These are phyloP conservation scores for Spheniscus humboldti DNA, from an alignment of 2,797 vertebrate genomes.

Conservation along the genomic window DNA sequence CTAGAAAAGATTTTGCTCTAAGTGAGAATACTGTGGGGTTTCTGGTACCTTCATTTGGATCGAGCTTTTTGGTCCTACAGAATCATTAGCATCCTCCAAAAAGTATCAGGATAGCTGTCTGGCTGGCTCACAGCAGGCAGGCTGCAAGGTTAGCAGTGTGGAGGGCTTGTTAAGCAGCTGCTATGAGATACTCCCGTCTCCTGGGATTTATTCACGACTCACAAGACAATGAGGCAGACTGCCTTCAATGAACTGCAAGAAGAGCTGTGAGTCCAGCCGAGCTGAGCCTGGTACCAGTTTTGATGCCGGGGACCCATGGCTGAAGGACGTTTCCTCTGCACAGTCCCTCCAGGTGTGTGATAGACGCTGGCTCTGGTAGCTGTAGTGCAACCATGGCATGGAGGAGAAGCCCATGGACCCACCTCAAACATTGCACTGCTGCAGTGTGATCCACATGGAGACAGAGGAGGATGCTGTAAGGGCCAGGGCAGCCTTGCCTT, in stretches of 20 bases:
- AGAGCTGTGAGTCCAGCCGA: neutral
- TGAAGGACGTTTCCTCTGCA: neutral
- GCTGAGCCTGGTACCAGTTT: neutral
- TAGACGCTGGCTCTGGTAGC: neutral
- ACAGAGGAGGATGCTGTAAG: neutral
- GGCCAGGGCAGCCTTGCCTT: neutral
- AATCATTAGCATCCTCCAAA: neutral
- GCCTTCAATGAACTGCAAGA: neutral
- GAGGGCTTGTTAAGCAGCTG: neutral
- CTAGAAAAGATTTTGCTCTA: neutral
- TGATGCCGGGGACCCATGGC: neutral
- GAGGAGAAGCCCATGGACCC: neutral
- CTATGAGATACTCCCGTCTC: neutral
- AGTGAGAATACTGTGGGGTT: neutral
- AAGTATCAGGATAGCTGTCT: neutral
- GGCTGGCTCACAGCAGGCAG: neutral
- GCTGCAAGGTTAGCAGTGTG: neutral
- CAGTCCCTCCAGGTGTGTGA: neutral
- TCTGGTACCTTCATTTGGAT: neutral
- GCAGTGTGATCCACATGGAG: rapidly evolving
- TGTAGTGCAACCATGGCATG: rapidly evolving
- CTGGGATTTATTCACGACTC: neutral
- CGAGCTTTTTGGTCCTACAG: neutral
- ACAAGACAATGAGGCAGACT: neutral
- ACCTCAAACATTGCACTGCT: neutral